Base-by-base conservation (phyloP, 2,797 vertebrate species). In the Yasuhikotakia modesta region DNA sequence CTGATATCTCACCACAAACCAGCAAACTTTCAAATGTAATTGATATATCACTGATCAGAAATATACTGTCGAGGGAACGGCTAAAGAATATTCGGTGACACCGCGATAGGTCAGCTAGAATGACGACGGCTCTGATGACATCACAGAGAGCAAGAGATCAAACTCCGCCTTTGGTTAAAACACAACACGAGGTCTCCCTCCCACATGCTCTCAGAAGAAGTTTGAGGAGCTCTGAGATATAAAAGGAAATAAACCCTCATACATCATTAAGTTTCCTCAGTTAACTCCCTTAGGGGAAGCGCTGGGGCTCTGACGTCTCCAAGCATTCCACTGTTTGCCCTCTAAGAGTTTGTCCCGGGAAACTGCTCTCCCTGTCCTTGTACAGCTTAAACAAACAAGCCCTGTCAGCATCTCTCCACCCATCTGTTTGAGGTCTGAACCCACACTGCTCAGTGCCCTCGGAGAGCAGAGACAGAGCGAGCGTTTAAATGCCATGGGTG, bases 281-380 rank as follows among this genome's bases (percentile, higher is more conserved):
- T 61, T 67, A 73, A 60, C 5, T 63, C 63, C 30, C 52, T 68
- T 17, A 1, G 77, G 46, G 70, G 30, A 7, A 45, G 39, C 61
- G 60, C 50, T 16, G 53, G 63, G 50, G 32, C 57, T 68, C 45
- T 48, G 53, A 61, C 22, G 30, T 45, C 61, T n/a, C n/a, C n/a
- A n/a, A n/a, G 50, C 76, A 76, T 76, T 79, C 67, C 76, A 76
- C 82, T 72, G 79, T 43, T 52, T 16, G 71, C 74, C 82, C 79
- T 75, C 76, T 61, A 70, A 75, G 76, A 81, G 58, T 60, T 69
- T 60, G 76, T 22, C 55, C 61, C 19, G 53, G 82, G 82, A 80
- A 81, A 75, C 57, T n/a, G 43, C 67, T 71, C 68, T 76, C 57
- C 19, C 81, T 39, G 76, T 80, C 72, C 73, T 71, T 72, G 76